These are phyloP conservation scores for Drosophila mayri DNA, from an alignment of 1,140 invertebrate species.

Conservation along the genomic window DNA sequence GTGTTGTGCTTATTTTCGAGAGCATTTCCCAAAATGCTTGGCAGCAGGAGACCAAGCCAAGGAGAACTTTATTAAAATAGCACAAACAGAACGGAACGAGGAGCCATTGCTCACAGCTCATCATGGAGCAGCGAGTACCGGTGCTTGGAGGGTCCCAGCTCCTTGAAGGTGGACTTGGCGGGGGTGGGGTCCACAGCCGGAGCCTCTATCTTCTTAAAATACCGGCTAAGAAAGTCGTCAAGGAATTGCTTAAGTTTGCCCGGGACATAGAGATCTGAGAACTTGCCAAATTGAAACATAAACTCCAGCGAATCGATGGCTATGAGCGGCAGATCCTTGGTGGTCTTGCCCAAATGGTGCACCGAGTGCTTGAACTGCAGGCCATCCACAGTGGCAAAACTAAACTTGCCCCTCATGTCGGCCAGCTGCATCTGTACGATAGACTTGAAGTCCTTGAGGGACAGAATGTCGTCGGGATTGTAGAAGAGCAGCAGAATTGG, in stretches of 20 bases:
- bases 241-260: constrained; percentile 46
- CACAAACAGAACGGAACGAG: constrained; percentile 19
- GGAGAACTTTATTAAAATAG: constrained; percentile 66
- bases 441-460: constrained; percentile 54
- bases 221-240: constrained; percentile 14
- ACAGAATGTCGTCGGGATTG: constrained; percentile 19
- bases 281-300: constrained; percentile 40
- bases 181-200: not conserved
- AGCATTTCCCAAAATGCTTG: constrained; percentile 18
- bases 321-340: constrained; percentile 47
- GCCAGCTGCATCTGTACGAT: constrained; percentile 53
- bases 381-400: constrained; percentile 54
- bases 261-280: constrained; percentile 47
- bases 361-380: constrained; percentile 51
- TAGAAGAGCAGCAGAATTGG: constrained; percentile 58
- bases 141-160: constrained; percentile 63
- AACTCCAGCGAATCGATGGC: constrained; percentile 63
- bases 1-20: constrained; percentile 27
- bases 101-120: constrained; percentile 57
- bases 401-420: constrained; percentile 21
- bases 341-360: constrained; percentile 33
- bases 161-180: constrained; percentile 51
- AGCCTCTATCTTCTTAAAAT: not conserved
- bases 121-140: constrained; percentile 66
- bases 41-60: constrained; percentile 54